Base-by-base conservation (phyloP, 2,888 invertebrate species). In the Lepidocyrtinus sp. region DNA sequence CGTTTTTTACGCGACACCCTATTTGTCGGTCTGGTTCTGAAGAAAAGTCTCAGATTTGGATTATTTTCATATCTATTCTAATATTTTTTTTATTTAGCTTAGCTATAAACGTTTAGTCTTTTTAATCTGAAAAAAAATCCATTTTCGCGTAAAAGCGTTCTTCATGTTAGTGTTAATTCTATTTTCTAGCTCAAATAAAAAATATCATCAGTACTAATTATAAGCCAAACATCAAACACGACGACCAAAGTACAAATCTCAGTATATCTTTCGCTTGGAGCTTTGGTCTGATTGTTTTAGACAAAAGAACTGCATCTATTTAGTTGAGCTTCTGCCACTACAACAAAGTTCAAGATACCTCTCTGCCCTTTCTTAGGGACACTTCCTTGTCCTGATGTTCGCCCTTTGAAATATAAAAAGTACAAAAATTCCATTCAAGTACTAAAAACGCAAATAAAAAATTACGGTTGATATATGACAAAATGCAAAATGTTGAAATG, bases 371-470 rank as follows among this genome's bases (percentile, higher is more conserved):
- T 73, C 63, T 55, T 78, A 73, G 68, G 46, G 50, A 62, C 68
- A 73, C 67, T 72, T 67, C 71, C 71, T 25, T 19, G 77, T 68
- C 55, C 62, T 78, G 78, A 25, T 68, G 73, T 61, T 71, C 63
- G 71, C 62, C 78, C 78, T 78, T 50, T 78, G 46, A 68, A 78
- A 78, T 22, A 77, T 65, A 77, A 76, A 76, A 70, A 7, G 36
- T 36, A 36, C 36, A 7, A 36, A 36, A 36, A 36, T 36, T 36
- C 5, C 36, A 36, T 36, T 36, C 5, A 36, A 36, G 36, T 7
- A 36, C 5, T 5, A 12, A 36, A 5, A 7, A 5, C 36, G 5
- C 36, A 36, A 36, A 36, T 36, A 12, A 36, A 36, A 36, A 36
- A 7, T 7, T 7, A 7, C 12, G 12, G 12, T 7, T 36, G 5